These are phyloP conservation scores for Oligia strigilis DNA, from an alignment of 2,888 invertebrate species.

Conservation along the genomic window DNA sequence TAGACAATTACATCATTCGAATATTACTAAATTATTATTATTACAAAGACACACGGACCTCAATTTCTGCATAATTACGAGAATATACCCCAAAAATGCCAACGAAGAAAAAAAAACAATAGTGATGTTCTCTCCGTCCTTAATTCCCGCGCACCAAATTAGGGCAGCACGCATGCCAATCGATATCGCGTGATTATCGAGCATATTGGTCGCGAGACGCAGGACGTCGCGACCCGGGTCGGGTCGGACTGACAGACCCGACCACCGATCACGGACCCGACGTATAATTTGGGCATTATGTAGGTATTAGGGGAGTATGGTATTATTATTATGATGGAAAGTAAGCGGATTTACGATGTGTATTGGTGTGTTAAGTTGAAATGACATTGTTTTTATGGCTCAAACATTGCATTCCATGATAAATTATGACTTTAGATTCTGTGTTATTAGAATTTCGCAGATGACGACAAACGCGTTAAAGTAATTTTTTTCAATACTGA, in stretches of 20 bases:
- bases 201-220: slow-evolving; percentile 77
- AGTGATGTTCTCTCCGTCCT: slow-evolving; percentile 46
- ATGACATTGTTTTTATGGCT: slow-evolving; percentile 4
- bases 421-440: neutral
- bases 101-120: slow-evolving; percentile 44
- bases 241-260: slow-evolving; percentile 37
- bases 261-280: slow-evolving; percentile 29
- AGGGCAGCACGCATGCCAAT: slow-evolving; percentile 84
- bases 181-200: slow-evolving; percentile 89
- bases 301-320: slow-evolving; percentile 53
- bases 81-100: slow-evolving; percentile 27
- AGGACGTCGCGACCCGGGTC: slow-evolving; percentile 66
- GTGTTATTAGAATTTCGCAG: neutral
- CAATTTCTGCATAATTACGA: slow-evolving; percentile 24
- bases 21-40: neutral
- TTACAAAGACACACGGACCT: neutral
- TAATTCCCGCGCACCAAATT: slow-evolving; percentile 74
- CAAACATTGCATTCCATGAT: neutral
- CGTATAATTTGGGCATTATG: slow-evolving; percentile 74
- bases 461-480: neutral
- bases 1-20: neutral
- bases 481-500: neutral
- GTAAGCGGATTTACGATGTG: slow-evolving; percentile 52
- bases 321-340: slow-evolving; percentile 62
- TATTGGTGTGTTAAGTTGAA: slow-evolving; percentile 10